phyloP scores from a whole-genome alignment of 2,888 invertebrate species.

The Eurois occulta region DNA sequence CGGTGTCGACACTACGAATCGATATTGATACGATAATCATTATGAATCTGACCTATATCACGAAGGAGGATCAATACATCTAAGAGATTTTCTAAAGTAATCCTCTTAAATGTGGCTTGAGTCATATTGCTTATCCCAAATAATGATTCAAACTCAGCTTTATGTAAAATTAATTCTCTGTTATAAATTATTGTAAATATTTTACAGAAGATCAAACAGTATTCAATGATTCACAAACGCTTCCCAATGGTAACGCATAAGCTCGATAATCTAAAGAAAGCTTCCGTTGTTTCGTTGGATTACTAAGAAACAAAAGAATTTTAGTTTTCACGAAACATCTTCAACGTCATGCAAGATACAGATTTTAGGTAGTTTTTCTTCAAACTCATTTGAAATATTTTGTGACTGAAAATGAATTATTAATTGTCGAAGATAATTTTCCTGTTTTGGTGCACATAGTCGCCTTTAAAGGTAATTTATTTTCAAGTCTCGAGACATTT shows the following conservation, averaged over 20 bases:
- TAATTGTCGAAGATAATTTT: neutral
- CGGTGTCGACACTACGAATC: slow-evolving; percentile 69
- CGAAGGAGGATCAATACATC: slow-evolving; percentile 31
- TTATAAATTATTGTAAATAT: slow-evolving; percentile 46
- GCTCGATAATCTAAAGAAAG: slow-evolving; percentile 31
- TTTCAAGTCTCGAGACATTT: slow-evolving; percentile 15
- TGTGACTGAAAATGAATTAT: neutral
- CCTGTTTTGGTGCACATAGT: neutral
- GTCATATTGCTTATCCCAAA: slow-evolving; percentile 17
- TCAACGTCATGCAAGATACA: neutral
- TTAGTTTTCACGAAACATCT: neutral
- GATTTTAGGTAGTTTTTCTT: neutral
- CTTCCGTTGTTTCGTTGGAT: slow-evolving; percentile 38
- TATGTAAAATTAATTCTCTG: slow-evolving; percentile 30
- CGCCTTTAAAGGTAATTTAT: neutral
- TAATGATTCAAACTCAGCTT: slow-evolving; percentile 19
- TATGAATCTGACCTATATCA: slow-evolving; percentile 56
- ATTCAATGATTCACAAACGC: slow-evolving; percentile 28
- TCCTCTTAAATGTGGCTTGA: slow-evolving; percentile 21
- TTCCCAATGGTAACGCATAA: slow-evolving; percentile 4
- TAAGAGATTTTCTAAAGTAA: slow-evolving; percentile 24
- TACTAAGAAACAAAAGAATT: slow-evolving; percentile 16
- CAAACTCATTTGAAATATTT: neutral
- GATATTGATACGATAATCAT: slow-evolving; percentile 47
- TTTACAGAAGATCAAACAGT: slow-evolving; percentile 44